These are phyloP conservation scores for Bubo bubo DNA, from an alignment of 2,113 vertebrate genomes.

Conservation along the genomic window DNA sequence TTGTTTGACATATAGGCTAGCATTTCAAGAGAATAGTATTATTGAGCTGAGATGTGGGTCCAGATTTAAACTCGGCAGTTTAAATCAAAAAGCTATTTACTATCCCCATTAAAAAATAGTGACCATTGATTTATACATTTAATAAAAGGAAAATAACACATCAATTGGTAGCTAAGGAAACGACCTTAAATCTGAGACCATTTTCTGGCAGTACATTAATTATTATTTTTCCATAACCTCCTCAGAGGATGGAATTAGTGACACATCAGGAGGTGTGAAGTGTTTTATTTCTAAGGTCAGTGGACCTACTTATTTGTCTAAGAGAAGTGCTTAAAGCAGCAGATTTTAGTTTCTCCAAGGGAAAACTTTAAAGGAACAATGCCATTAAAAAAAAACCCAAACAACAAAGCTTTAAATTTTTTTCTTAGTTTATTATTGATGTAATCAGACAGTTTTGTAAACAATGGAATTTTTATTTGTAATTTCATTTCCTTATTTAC, in stretches of 20 bases:
- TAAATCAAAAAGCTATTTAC: slow-evolving; percentile 31
- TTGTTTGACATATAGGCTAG: neutral
- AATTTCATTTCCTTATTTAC: slow-evolving; percentile 25
- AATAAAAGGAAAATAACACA: slow-evolving; percentile 26
- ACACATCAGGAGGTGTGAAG: slow-evolving; percentile 36
- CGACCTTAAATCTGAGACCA: neutral
- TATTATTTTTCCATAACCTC: slow-evolving; percentile 49
- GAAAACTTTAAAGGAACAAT: neutral
- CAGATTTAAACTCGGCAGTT: neutral
- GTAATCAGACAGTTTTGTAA: slow-evolving; percentile 35
- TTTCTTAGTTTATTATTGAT: slow-evolving; percentile 1
- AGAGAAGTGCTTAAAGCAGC: neutral
- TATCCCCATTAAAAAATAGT: neutral
- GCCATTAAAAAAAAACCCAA: neutral
- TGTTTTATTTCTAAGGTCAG: slow-evolving; percentile 23
- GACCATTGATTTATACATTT: slow-evolving; percentile 8
- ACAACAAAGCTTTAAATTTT: neutral
- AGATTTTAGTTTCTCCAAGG: neutral
- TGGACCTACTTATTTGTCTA: neutral
- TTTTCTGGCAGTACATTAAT: slow-evolving; percentile 28
- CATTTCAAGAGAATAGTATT: neutral
- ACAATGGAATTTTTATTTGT: slow-evolving; percentile 6
- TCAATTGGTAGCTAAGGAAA: slow-evolving; percentile 38
- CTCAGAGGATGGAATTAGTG: slow-evolving; percentile 26
- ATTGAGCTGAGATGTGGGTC: neutral